A percentile compares a stretch with the other conserved stretches of the same genome.
Conservation (phyloP, 1,140 invertebrate genomes). For the Bathynomus jamesi region DNA sequence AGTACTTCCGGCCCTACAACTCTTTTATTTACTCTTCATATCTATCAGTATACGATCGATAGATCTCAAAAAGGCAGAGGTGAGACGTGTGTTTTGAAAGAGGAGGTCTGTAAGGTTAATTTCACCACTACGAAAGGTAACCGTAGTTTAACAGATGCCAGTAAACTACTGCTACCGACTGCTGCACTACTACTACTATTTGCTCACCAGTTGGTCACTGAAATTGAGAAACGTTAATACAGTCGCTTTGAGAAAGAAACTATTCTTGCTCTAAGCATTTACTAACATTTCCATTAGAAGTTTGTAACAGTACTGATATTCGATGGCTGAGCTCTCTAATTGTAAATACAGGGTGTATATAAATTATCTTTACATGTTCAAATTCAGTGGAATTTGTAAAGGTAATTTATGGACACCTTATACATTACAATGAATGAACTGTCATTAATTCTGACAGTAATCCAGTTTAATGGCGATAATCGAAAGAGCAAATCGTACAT, state of each 20-base stretch:
- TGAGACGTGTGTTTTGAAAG: conserved; percentile 44
- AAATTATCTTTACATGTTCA: no score
- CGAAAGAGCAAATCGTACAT: no score
- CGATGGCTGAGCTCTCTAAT: no score
- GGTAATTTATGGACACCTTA: no score
- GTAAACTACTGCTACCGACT: background rate
- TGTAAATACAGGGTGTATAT: no score
- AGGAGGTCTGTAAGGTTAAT: background rate
- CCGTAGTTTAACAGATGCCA: background rate
- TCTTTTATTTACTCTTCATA: conserved; percentile 85
- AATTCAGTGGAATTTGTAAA: no score
- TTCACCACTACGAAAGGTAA: background rate
- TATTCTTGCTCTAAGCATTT: no score
- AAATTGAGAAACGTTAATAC: background rate
- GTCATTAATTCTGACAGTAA: no score
- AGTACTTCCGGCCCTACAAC: conserved; percentile 50
- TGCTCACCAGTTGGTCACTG: background rate
- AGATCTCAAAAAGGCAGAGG: conserved; percentile 74
- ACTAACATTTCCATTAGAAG: no score
- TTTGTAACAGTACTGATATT: no score
- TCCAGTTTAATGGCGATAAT: no score
- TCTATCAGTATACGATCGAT: conserved; percentile 85
- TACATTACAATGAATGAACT: no score
- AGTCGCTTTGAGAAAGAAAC: background rate
- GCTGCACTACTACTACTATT: background rate